Conservation (phyloP, 2,888 invertebrate species). For the Andrena chrysosceles region DNA sequence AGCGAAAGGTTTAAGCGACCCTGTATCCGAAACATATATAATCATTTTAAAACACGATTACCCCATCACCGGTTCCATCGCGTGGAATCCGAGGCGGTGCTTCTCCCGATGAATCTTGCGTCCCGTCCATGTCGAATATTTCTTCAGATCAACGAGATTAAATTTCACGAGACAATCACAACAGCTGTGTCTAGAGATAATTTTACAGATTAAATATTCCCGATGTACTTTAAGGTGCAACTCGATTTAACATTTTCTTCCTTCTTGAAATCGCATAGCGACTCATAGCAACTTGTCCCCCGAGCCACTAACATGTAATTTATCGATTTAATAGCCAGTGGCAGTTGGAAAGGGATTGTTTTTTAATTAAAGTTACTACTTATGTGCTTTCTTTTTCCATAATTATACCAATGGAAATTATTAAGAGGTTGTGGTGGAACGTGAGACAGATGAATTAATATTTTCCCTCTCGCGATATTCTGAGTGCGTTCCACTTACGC, state of each 20-base stretch:
- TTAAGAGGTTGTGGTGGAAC: background rate
- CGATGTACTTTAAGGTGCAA: background rate
- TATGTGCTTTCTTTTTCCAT: too few species aligned
- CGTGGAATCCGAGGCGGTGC: too few species aligned
- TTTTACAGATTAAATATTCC: background rate
- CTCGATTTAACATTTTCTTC: background rate
- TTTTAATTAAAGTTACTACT: background rate
- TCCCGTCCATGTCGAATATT: slow-evolving; percentile 21
- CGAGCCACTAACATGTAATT: background rate
- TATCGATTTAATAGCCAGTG: slow-evolving; percentile 62
- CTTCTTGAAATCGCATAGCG: background rate
- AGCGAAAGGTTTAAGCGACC: too few species aligned
- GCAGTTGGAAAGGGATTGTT: slow-evolving; percentile 1
- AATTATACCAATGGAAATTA: background rate
- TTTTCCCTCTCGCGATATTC: background rate
- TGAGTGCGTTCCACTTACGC: too few species aligned
- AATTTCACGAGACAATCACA: background rate
- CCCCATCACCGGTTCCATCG: slow-evolving; percentile 27
- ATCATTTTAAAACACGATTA: slow-evolving; percentile 1
- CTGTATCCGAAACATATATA: too few species aligned
- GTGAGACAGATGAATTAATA: background rate
- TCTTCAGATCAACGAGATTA: background rate
- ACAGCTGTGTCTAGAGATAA: background rate
- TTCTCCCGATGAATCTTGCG: background rate
- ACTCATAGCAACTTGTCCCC: background rate